Percentiles rank a stretch among this genome's conserved stretches.
Evolutionary conservation across 1,140 invertebrate genomes (phyloP).

Genomic region (Asbolus verrucosus): DNA sequence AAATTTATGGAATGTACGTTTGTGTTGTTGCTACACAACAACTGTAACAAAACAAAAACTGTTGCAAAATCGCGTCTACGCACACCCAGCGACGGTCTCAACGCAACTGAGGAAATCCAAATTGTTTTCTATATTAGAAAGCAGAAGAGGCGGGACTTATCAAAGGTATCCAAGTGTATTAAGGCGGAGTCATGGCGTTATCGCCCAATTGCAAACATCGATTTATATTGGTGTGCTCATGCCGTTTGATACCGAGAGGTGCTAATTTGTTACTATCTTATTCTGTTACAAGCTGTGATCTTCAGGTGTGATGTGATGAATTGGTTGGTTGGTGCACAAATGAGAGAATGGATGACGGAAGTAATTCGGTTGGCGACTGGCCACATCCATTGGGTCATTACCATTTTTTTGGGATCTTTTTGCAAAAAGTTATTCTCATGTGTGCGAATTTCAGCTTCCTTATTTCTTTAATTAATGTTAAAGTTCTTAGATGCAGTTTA

Average conservation of each 20-base stretch:
- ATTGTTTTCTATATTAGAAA: slow-evolving; percentile 55
- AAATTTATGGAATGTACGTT: slow-evolving; percentile 19
- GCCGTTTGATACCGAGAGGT: slow-evolving; percentile 47
- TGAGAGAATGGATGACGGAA: too few species aligned
- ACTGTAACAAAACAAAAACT: slow-evolving; percentile 2
- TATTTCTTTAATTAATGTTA: too few species aligned
- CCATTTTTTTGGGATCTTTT: too few species aligned
- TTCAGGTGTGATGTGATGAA: slow-evolving; percentile 4
- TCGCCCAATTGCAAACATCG: slow-evolving; percentile 45
- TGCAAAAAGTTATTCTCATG: too few species aligned
- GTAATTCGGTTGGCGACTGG: too few species aligned
- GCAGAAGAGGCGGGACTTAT: slow-evolving; percentile 46
- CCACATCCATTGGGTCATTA: too few species aligned
- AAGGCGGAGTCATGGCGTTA: slow-evolving; percentile 44
- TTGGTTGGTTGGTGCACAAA: too few species aligned
- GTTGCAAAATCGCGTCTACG: neutral
- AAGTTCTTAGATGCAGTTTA: too few species aligned
- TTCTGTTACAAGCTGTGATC: slow-evolving; percentile 36
- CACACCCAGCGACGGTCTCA: slow-evolving; percentile 1
- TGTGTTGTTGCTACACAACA: neutral
- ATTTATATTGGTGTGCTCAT: slow-evolving; percentile 47
- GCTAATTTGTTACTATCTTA: slow-evolving; percentile 56
- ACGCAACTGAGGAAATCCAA: slow-evolving; percentile 48
- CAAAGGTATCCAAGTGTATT: slow-evolving; percentile 45
- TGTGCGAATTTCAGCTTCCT: too few species aligned